phyloP scores from a whole-genome alignment of 2,797 vertebrate genomes.

The Anisognathus igniventris region DNA sequence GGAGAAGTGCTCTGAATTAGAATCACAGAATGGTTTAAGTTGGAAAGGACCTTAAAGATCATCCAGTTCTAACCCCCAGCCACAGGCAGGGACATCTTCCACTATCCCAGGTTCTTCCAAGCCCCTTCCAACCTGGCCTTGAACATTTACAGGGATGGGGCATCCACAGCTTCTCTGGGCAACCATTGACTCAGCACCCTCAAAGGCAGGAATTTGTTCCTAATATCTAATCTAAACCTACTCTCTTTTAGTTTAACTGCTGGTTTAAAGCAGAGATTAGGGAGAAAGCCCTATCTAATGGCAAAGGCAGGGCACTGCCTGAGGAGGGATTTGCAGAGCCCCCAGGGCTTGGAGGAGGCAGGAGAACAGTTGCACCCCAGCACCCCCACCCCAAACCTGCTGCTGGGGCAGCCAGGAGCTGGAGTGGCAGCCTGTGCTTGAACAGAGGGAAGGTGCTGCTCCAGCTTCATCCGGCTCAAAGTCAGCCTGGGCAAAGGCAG shows the following conservation, averaged over 20 bases:
- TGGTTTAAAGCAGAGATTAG: background rate
- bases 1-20: background rate
- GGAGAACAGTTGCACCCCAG: background rate
- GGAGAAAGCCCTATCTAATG: background rate
- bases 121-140: fast-evolving
- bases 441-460: background rate
- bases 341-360: background rate
- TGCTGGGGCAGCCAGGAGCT: background rate
- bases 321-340: background rate
- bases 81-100: background rate
- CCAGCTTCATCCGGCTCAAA: background rate
- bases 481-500: background rate
- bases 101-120: background rate
- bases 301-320: background rate
- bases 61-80: background rate
- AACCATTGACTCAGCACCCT: background rate
- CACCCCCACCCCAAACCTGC: background rate
- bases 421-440: fast-evolving
- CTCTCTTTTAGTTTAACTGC: background rate
- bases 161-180: background rate
- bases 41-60: background rate
- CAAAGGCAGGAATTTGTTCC: background rate
- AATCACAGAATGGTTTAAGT: background rate
- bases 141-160: background rate
- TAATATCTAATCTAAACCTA: background rate